Evolutionary conservation across 1,140 invertebrate species (phyloP), one percentile per base, ranked within the genome.

Genomic region (Aphidius gifuensis): DNA sequence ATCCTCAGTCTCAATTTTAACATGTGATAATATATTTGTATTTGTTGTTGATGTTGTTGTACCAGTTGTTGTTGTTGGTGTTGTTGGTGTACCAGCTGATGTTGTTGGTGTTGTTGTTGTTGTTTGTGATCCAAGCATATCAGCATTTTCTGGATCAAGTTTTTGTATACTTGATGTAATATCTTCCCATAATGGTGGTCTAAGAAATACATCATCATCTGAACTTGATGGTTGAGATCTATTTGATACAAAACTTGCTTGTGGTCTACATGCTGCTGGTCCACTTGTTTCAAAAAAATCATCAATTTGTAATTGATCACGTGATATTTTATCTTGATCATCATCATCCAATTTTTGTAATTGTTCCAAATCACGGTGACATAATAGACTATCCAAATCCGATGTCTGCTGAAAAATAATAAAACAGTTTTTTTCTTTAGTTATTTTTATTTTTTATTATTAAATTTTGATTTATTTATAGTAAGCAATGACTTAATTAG

Each of bases 151-250:
- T 11, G 91, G 91, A 74, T 93, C 91, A 66, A 93, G 88, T 76
- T 92, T 93, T 69, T 92, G 88, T 74, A 94, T 92, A 68, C 90
- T 92, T 71, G 90, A 91, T 51, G 91, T 88, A 74, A 94, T 93
- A 81, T 93, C 92, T 77, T 94, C 92, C 92, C 92, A 94, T 6
- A 92, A 83, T 11, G 88, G 88, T 8, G 91, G 91, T 69, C 90
- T 86, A 65, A 92, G 85, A 78, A 91, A 92, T 47, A 90, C 88
- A 80, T 93, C 91, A 75, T 93, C 91, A 74, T 89, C 86, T 66
- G 78, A 81, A 43, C 80, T 79, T 49, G 74, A 70, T 62, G 75
- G 72, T 63, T 83, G 76, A 60, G 75, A 82, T 51, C 83, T 73
- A 70, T 82, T 77, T 0, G 83, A 83, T 5, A 85, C 83, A 67